Evolutionary conservation across 2,888 invertebrate species (phyloP).

Genomic region (Drosophila borborema): DNA sequence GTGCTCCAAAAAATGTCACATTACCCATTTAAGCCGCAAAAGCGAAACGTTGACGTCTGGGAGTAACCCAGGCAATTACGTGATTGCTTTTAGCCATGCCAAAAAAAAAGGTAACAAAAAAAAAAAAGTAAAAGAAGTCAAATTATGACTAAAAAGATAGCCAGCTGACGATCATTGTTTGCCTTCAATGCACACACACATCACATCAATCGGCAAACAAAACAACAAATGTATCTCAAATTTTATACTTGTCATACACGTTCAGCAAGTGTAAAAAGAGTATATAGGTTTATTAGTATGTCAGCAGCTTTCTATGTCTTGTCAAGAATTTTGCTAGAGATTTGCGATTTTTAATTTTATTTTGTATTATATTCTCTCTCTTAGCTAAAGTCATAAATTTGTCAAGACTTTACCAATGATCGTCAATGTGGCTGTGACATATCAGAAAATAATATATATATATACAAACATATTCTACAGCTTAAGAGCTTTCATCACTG

Average conservation of each 20-base stretch:
- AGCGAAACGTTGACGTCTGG: slow-evolving; percentile 15
- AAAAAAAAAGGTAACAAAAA: too few relatives aligned
- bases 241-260: too few relatives aligned
- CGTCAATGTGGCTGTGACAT: too few relatives aligned
- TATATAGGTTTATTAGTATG: not conserved
- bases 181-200: slow-evolving; percentile 26
- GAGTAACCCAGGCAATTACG: slow-evolving; percentile 31
- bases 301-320: too few relatives aligned
- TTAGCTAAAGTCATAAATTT: too few relatives aligned
- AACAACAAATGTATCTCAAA: slow-evolving; percentile 16
- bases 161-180: slow-evolving; percentile 9
- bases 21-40: slow-evolving; percentile 1
- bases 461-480: too few relatives aligned
- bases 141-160: slow-evolving; percentile 15
- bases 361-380: too few relatives aligned
- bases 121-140: not conserved
- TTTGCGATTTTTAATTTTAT: too few relatives aligned
- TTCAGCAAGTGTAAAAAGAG: not conserved
- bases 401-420: too few relatives aligned
- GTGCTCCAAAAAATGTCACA: slow-evolving; percentile 10
- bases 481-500: not conserved
- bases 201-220: slow-evolving; percentile 41
- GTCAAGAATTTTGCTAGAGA: too few relatives aligned
- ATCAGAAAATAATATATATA: too few relatives aligned
- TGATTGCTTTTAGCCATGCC: slow-evolving; percentile 13